Conservation (phyloP, 1,140 invertebrate species). For the Rhagoletis zephyria region DNA sequence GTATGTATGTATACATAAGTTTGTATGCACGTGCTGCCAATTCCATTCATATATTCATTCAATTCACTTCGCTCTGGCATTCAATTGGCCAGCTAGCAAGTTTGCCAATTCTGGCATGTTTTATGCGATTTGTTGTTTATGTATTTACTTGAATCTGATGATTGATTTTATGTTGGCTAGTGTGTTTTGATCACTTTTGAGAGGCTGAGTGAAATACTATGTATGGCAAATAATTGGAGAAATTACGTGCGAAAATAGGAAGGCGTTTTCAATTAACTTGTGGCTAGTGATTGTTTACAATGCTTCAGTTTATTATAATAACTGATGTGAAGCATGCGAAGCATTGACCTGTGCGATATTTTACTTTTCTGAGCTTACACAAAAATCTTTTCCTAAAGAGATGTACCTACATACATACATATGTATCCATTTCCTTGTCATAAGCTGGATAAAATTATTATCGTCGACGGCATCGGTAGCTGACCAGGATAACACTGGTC, state of each 20-base stretch:
- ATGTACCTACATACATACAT: no score
- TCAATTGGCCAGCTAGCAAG: not conserved
- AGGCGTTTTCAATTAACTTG: not conserved
- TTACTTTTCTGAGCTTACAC: not conserved
- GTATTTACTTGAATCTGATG: not conserved
- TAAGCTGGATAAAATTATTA: no score
- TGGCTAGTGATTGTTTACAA: not conserved
- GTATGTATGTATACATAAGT: no score
- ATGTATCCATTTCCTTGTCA: no score
- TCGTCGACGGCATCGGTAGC: no score
- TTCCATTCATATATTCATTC: not conserved
- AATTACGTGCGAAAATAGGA: not conserved
- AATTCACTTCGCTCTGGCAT: not conserved
- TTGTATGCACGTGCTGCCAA: not conserved
- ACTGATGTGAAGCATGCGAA: not conserved
- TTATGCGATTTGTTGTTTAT: conserved; percentile 23
- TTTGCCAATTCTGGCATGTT: not conserved
- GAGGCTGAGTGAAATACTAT: not conserved
- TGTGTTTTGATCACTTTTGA: not conserved
- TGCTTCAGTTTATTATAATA: no score
- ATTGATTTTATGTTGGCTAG: conserved; percentile 21
- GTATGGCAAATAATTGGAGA: not conserved
- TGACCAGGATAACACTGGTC: no score
- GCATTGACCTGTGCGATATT: conserved; percentile 5
- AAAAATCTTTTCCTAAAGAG: no score